These are phyloP conservation scores for Copsychus sechellarum DNA, from an alignment of 2,113 vertebrate species.

Conservation along the genomic window DNA sequence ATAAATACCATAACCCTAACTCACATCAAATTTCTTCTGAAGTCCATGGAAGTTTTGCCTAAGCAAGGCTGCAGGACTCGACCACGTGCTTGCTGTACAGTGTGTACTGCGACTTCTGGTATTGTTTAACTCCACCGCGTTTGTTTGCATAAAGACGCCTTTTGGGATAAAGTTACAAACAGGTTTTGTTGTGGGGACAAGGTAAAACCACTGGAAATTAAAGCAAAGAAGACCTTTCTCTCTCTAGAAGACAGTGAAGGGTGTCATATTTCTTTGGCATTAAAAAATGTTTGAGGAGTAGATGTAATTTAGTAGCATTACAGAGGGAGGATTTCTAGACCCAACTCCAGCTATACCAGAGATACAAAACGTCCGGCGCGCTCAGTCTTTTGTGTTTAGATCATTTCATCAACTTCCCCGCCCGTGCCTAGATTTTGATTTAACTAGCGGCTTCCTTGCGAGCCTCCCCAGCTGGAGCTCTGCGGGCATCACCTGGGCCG, in stretches of 20 bases:
- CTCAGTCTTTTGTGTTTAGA: neutral
- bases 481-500: neutral
- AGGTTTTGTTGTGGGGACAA: neutral
- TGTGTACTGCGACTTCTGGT: accelerated
- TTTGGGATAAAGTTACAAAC: neutral
- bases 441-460: neutral
- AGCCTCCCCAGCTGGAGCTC: neutral
- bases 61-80: neutral
- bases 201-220: neutral
- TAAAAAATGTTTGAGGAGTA: neutral
- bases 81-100: neutral
- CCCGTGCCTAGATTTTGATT: neutral
- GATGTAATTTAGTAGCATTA: no score
- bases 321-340: neutral
- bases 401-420: neutral
- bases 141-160: neutral
- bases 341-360: neutral
- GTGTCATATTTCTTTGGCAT: neutral
- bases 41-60: neutral
- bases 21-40: neutral
- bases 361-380: neutral
- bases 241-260: neutral
- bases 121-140: neutral
- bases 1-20: neutral
- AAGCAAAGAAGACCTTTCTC: neutral